Evolutionary conservation across 2,113 vertebrate species (phyloP), one percentile per base, ranked within the genome.

Genomic region (Syngnathus typhle): DNA sequence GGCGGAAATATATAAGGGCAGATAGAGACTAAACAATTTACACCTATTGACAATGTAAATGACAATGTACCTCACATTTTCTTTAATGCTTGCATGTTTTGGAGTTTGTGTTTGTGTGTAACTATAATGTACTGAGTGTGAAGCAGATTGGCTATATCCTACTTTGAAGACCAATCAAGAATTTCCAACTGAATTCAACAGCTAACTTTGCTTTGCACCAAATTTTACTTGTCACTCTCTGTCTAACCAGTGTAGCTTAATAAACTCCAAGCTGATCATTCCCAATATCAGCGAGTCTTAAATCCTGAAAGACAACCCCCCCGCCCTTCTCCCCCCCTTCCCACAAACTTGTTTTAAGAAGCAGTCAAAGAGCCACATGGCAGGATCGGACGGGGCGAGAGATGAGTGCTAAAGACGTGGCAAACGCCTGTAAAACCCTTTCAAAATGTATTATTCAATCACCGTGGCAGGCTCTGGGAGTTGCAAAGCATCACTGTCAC

Each of bases 141-240:
- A 9, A n/a, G 18, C 49, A 51, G 7, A 21, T 51, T 51, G 13
- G 1, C 27, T 58, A 58, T 58, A 58, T 36, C 55, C 13, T 27
- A 27, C 5, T 32, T 27, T 32, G 12, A 56, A 21, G 19, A 9
- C 6, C 11, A 58, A 58, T 58, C 41, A 27, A 44, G n/a, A 83
- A 23, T 44, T 16, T 21, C 5, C n/a, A 21, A 21, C 12, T 7
- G 2, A 51, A 11, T 67, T 81, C 65, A 4, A 75, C 72, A 74
- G 73, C 73, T 67, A 76, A 69, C 67, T 80, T 77, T 67, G 73
- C 60, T 79, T 73, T 82, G 70, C 79, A 77, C 27, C 77, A 11
- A 85, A 82, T 80, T 82, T 75, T 12, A 39, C 72, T 65, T 82
- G 84, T 84, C 82, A 79, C 43, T 87, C 72, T 76, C 54, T 38